These are phyloP conservation scores for Odontocolon sp. DNA, from an alignment of 2,888 invertebrate species.

Conservation along the genomic window DNA sequence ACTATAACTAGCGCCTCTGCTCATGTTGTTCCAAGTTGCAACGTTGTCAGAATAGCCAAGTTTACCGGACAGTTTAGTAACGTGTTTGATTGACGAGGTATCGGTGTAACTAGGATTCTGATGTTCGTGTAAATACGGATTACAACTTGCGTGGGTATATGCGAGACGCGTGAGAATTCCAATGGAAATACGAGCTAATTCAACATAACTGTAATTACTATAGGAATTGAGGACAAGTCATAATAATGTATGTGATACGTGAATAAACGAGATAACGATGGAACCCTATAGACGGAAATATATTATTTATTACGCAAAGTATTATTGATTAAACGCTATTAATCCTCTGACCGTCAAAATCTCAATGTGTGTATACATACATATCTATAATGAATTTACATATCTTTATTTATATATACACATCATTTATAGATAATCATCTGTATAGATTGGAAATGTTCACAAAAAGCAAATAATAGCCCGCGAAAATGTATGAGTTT, in stretches of 20 bases:
- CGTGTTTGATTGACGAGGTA: conserved; percentile 58
- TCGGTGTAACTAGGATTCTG: conserved; percentile 38
- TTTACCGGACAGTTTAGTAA: conserved; percentile 54
- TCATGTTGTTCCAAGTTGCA: conserved; percentile 47
- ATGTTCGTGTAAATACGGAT: conserved; percentile 42
- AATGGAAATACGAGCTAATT: conserved; percentile 10
- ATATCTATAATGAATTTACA: too few species aligned
- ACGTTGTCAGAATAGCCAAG: conserved; percentile 50
- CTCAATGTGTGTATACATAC: neutral
- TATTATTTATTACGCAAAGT: conserved; percentile 37
- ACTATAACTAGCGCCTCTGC: conserved; percentile 11
- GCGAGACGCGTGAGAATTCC: neutral
- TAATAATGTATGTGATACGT: conserved; percentile 10
- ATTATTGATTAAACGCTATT: conserved; percentile 31
- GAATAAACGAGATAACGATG: conserved; percentile 34
- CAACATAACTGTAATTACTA: conserved; percentile 13
- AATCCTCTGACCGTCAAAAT: conserved; percentile 7
- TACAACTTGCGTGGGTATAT: conserved; percentile 10
- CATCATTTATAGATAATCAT: too few species aligned
- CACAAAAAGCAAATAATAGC: conserved; percentile 37
- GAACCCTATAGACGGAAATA: neutral
- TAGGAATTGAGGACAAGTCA: conserved; percentile 21
- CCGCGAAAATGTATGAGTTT: conserved; percentile 18
- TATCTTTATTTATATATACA: too few species aligned
- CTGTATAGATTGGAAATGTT: conserved; percentile 4